Percentiles rank a stretch among this genome's conserved stretches.
Conservation (phyloP, 2,888 invertebrate species). For the Artemia sinica region DNA sequence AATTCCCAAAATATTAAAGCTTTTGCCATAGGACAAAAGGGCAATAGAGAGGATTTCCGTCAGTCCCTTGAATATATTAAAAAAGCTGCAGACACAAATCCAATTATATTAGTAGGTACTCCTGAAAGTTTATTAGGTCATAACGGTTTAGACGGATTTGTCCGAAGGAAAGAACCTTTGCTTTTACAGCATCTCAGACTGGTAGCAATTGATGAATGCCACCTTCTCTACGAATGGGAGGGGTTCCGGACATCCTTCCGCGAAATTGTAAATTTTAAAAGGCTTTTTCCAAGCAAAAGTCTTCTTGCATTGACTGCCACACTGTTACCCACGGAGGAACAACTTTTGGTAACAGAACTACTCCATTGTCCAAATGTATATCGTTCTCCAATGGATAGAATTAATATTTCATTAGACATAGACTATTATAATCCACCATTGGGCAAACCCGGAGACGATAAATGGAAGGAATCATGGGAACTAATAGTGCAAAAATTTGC, state of each 20-base stretch:
- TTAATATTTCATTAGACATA: not conserved
- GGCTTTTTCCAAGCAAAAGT: too few species aligned
- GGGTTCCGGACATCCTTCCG: not conserved
- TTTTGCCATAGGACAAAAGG: not conserved
- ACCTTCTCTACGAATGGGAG: not conserved
- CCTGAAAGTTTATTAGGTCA: not conserved
- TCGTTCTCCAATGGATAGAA: not conserved
- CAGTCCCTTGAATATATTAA: fast-evolving
- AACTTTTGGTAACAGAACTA: not conserved
- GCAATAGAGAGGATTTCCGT: not conserved
- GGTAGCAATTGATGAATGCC: not conserved
- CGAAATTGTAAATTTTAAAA: too few species aligned
- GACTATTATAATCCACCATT: not conserved
- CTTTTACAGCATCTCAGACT: not conserved
- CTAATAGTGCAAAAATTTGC: too few species aligned
- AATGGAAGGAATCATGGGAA: too few species aligned
- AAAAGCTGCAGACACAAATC: not conserved
- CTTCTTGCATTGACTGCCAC: too few species aligned
- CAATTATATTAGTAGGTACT: not conserved
- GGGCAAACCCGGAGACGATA: too few species aligned
- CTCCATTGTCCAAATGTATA: not conserved
- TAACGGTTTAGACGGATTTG: not conserved
- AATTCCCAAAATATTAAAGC: not conserved
- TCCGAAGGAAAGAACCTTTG: not conserved
- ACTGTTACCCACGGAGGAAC: not conserved